A percentile compares a stretch with the other conserved stretches of the same genome.
phyloP scores from a whole-genome alignment of 92 coral and sea anemone species.

The Zoanthus gigantus region DNA sequence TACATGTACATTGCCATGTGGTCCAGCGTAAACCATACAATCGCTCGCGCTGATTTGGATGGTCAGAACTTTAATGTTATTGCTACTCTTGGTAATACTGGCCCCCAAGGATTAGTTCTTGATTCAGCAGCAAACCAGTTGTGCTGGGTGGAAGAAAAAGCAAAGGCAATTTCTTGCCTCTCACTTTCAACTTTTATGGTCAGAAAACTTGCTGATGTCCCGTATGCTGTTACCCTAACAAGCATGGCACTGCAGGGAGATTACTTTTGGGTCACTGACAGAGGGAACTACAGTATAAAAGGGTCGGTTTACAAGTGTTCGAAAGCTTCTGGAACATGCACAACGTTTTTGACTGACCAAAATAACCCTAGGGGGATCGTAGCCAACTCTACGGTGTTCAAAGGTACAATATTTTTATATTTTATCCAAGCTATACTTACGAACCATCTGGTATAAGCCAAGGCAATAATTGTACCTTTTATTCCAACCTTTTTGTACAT shows the following conservation, averaged over 20 bases:
- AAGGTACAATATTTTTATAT: not conserved
- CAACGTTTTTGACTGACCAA: not conserved
- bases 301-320: constrained; percentile 19
- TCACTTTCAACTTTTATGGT: not conserved
- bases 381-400: constrained; percentile 23
- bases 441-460: no score
- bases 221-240: not conserved
- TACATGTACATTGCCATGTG: constrained; percentile 17
- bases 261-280: constrained; percentile 26
- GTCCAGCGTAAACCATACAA: constrained; percentile 21
- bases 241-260: constrained; percentile 18
- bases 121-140: not conserved
- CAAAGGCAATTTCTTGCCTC: not conserved
- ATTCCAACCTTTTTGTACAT: no score
- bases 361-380: constrained; percentile 22
- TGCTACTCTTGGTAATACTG: not conserved
- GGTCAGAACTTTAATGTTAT: not conserved
- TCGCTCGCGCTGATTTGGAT: constrained; percentile 31
- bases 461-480: no score
- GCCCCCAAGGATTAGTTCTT: constrained; percentile 7
- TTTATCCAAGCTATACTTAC: no score
- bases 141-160: constrained; percentile 18
- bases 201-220: constrained; percentile 20
- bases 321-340: constrained; percentile 10
- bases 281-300: not conserved